A percentile compares a stretch with the other conserved stretches of the same genome.
Conservation (phyloP, 2,888 invertebrate genomes). For the Melikaiella ostensackeni region DNA sequence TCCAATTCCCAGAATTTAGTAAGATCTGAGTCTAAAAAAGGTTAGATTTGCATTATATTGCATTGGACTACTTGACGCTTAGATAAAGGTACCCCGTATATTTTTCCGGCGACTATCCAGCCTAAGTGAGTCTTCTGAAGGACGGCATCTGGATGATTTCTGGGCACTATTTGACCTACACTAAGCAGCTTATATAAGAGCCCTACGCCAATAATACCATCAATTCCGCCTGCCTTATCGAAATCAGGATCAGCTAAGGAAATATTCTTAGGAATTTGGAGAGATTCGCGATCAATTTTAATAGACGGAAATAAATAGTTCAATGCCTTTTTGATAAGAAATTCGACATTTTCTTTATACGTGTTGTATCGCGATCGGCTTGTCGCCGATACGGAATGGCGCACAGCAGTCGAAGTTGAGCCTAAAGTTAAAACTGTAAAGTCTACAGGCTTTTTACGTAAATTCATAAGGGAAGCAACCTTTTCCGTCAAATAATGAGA, state of each 20-base stretch:
- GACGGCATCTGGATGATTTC: no score
- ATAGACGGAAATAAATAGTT: not conserved
- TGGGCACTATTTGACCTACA: no score
- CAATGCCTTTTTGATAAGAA: no score
- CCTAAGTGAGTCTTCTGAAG: not conserved
- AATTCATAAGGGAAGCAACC: not conserved
- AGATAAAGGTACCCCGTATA: not conserved
- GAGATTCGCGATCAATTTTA: not conserved
- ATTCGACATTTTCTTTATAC: no score
- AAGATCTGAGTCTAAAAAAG: not conserved
- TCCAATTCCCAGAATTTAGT: no score
- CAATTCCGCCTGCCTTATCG: no score
- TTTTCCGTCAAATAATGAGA: not conserved
- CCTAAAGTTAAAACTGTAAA: not conserved
- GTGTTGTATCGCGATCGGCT: no score
- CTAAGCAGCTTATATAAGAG: no score
- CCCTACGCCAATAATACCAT: no score
- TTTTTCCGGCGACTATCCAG: not conserved
- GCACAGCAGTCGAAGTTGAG: not conserved
- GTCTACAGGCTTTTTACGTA: not conserved
- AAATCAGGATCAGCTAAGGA: no score
- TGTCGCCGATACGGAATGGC: not conserved
- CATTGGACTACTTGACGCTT: not conserved
- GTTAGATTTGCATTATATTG: not conserved
- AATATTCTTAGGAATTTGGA: no score